A percentile compares a stretch with the other conserved stretches of the same genome.
Conservation (phyloP, 2,797 vertebrate species). For the Nyctalus aviator region DNA sequence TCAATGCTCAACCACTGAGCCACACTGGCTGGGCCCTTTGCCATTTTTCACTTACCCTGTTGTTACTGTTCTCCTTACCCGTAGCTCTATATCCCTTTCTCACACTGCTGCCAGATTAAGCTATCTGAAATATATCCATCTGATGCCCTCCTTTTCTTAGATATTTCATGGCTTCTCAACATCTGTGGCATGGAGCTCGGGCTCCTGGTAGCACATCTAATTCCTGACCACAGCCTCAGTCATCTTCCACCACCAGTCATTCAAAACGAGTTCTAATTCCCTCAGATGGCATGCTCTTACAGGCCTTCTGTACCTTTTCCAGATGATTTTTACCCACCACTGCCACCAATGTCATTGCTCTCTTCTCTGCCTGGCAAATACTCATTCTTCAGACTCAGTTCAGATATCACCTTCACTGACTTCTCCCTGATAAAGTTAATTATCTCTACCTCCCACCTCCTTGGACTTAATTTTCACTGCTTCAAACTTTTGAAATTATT, state of each 20-base stretch:
- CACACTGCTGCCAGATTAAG: not conserved
- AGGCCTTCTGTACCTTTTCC: not conserved
- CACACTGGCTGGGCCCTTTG: not conserved
- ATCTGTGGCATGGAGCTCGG: not conserved
- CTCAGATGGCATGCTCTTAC: fast-evolving
- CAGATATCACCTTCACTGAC: not conserved
- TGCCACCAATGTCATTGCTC: fast-evolving
- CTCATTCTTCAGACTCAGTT: slow-evolving; percentile 6
- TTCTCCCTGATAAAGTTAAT: slow-evolving; percentile 1
- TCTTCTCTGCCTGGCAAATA: not conserved
- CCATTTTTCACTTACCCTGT: not conserved
- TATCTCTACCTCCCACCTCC: not conserved
- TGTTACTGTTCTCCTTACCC: not conserved
- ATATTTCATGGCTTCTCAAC: not conserved
- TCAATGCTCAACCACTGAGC: too few relatives aligned
- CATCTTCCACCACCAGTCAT: not conserved
- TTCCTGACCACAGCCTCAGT: not conserved
- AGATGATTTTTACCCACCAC: fast-evolving
- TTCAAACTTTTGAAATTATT: slow-evolving; percentile 15
- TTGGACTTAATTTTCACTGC: slow-evolving; percentile 29
- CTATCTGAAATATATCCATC: not conserved
- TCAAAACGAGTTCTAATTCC: not conserved
- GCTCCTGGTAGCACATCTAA: not conserved
- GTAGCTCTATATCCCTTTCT: not conserved
- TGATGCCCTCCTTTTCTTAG: not conserved